These are phyloP conservation scores for Ormyrus pomaceus DNA, from an alignment of 2,888 invertebrate genomes.

Conservation along the genomic window DNA sequence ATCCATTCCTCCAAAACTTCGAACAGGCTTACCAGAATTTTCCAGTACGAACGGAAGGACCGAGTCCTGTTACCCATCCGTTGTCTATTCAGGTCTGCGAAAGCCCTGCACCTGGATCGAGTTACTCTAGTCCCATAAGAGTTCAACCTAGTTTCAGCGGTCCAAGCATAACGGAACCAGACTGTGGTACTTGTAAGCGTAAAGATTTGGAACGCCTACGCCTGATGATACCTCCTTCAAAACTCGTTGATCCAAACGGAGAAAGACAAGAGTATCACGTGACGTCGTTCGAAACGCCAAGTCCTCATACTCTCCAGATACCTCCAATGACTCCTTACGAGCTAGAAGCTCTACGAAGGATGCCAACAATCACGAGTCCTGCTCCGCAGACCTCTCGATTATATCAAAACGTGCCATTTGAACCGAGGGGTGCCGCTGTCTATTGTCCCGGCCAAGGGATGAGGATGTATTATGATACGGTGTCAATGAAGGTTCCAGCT, in stretches of 20 bases:
- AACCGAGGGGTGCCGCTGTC: constrained; percentile 57
- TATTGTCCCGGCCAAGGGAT: constrained; percentile 58
- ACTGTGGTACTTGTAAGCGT: constrained; percentile 44
- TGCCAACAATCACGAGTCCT: constrained; percentile 59
- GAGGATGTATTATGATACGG: constrained; percentile 61
- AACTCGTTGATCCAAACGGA: constrained; percentile 16
- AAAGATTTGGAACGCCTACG: constrained; percentile 56
- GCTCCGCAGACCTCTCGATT: constrained; percentile 59
- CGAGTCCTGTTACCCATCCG: constrained; percentile 63
- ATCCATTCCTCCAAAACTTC: constrained; percentile 69
- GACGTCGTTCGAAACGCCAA: constrained; percentile 73
- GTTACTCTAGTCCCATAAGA: constrained; percentile 55
- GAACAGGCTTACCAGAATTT: constrained; percentile 61
- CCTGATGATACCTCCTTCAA: constrained; percentile 59
- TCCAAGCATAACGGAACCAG: constrained; percentile 26
- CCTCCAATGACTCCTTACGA: constrained; percentile 65
- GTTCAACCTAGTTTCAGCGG: constrained; percentile 48
- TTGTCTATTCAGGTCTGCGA: constrained; percentile 66
- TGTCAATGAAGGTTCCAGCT: constrained; percentile 64
- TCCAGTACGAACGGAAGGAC: constrained; percentile 48
- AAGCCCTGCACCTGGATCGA: constrained; percentile 43
- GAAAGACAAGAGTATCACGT: constrained; percentile 66
- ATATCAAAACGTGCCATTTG: constrained; percentile 66
- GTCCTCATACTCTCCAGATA: constrained; percentile 67
- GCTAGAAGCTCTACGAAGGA: constrained; percentile 60